phyloP scores from a whole-genome alignment of 2,797 vertebrate genomes.

The Acrocephalus scirpaceus region DNA sequence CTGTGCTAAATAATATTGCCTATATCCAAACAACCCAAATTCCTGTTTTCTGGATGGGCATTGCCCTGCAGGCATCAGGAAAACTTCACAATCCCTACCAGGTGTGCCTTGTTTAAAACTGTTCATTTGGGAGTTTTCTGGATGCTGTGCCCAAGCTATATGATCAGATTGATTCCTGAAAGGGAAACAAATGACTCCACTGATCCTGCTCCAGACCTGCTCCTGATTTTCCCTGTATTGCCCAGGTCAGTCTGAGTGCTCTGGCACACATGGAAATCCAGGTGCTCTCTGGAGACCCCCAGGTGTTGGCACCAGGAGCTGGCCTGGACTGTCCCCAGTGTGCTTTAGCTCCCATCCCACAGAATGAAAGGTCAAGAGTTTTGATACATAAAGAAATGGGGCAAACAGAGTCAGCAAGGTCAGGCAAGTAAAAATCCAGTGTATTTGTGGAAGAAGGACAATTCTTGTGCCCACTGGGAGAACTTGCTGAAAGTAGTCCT shows the following conservation, averaged over 20 bases:
- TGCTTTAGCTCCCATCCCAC: background rate
- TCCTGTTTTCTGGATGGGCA: fast-evolving
- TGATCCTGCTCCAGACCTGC: background rate
- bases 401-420: background rate
- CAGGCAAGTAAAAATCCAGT: background rate
- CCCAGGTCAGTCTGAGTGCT: background rate
- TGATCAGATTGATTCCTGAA: background rate
- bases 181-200: background rate
- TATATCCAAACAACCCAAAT: background rate
- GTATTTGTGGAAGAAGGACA: background rate
- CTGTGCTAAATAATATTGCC: background rate
- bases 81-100: background rate
- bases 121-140: background rate
- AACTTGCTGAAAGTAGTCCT: background rate
- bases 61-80: background rate
- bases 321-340: background rate
- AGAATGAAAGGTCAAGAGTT: background rate
- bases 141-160: background rate
- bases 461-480: background rate
- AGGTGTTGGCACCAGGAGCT: background rate
- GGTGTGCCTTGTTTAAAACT: background rate
- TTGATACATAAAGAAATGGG: background rate
- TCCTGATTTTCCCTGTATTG: background rate
- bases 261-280: background rate
- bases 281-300: background rate